Percentiles rank a stretch among this genome's conserved stretches.
These are phyloP conservation scores for Crotalus helleri DNA, from an alignment of 2,113 vertebrate genomes.

Conservation along the genomic window DNA sequence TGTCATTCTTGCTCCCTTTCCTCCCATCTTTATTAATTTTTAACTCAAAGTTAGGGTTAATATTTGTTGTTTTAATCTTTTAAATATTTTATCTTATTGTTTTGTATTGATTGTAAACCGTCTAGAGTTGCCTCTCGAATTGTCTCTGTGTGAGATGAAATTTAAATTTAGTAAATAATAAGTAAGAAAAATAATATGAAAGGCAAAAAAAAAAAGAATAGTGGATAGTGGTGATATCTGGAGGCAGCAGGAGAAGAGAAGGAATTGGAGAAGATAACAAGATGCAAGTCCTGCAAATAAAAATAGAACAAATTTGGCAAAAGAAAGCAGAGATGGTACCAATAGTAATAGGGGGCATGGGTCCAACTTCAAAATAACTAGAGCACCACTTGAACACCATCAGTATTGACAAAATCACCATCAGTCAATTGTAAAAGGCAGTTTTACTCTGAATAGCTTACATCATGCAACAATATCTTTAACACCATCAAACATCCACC, in stretches of 20 bases:
- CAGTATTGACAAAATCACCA: background rate
- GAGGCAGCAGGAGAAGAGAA: background rate
- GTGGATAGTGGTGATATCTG: background rate
- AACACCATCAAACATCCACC: background rate
- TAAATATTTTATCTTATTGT: background rate
- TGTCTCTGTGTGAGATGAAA: background rate
- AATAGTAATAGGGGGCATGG: background rate
- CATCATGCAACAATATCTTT: background rate
- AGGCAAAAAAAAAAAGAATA: background rate
- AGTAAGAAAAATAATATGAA: background rate
- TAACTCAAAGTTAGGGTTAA: background rate
- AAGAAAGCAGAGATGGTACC: background rate
- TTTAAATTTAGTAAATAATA: background rate
- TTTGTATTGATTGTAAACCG: background rate
- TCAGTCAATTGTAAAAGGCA: background rate
- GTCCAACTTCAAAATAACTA: background rate
- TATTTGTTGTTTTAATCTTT: background rate
- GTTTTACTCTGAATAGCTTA: background rate
- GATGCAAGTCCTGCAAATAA: background rate
- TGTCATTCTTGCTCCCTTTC: background rate
- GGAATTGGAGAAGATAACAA: background rate
- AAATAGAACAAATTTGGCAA: background rate
- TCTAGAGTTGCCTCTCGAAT: background rate
- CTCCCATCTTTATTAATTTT: background rate
- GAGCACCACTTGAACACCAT: background rate